These are phyloP conservation scores for Euleptes europaea DNA, from an alignment of 2,113 vertebrate species.

Conservation along the genomic window DNA sequence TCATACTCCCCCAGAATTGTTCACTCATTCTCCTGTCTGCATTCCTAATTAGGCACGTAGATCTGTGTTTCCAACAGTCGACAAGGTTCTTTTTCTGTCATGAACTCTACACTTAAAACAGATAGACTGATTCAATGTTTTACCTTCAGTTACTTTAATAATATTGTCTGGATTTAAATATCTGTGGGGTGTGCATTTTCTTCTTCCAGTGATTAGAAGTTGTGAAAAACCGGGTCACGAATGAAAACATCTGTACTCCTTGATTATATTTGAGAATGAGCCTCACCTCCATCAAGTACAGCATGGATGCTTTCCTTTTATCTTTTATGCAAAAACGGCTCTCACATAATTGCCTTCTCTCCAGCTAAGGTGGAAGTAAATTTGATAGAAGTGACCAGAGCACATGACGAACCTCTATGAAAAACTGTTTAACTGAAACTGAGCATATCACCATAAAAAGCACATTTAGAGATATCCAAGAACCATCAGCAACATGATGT, in stretches of 20 bases:
- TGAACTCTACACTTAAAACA: not conserved
- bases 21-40: not conserved
- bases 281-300: slow-evolving; percentile 39
- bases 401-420: too few species aligned
- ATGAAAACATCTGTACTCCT: slow-evolving; percentile 39
- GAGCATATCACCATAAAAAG: slow-evolving; percentile 14
- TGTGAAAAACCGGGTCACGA: slow-evolving; percentile 26
- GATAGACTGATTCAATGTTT: not conserved
- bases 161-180: slow-evolving; percentile 29
- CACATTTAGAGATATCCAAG: slow-evolving; percentile 29
- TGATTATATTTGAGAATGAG: slow-evolving; percentile 45
- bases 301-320: slow-evolving; percentile 46
- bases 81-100: not conserved
- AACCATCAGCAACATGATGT: not conserved
- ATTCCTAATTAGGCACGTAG: not conserved
- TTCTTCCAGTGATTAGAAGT: slow-evolving; percentile 9
- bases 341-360: slow-evolving; percentile 51
- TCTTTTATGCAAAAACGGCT: slow-evolving; percentile 55
- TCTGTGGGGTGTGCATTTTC: not conserved
- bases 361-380: slow-evolving; percentile 46
- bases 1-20: not conserved
- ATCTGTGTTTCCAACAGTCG: rapidly evolving
- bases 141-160: not conserved
- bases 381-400: slow-evolving; percentile 27
- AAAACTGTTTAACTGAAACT: slow-evolving; percentile 55